Conservation (phyloP, 2,888 invertebrate genomes). For the Synergus japonicus region DNA sequence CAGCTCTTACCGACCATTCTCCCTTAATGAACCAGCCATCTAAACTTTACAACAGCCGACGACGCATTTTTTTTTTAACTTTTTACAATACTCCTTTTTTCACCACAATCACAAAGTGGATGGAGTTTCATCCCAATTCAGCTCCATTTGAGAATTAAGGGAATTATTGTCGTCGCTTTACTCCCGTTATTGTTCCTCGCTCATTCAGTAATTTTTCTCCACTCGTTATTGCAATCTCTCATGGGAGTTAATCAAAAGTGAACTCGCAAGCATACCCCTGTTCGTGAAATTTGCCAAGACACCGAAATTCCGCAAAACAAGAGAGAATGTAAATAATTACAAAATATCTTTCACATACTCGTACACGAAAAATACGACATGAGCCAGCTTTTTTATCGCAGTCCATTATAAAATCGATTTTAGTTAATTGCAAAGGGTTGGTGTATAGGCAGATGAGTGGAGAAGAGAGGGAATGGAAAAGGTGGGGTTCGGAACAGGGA, state of each 20-base stretch:
- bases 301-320: not conserved
- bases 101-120: slow-evolving; percentile 65
- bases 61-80: slow-evolving; percentile 48
- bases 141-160: slow-evolving; percentile 59
- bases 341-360: slow-evolving; percentile 21
- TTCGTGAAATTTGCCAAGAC: not conserved
- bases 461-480: slow-evolving; percentile 54
- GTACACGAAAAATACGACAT: slow-evolving; percentile 46
- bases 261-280: not conserved
- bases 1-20: slow-evolving; percentile 62
- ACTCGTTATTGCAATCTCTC: slow-evolving; percentile 39
- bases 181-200: slow-evolving; percentile 55
- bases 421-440: slow-evolving; percentile 72
- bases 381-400: slow-evolving; percentile 63
- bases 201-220: slow-evolving; percentile 54
- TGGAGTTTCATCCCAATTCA: slow-evolving; percentile 60
- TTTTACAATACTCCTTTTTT: slow-evolving; percentile 55
- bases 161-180: slow-evolving; percentile 65
- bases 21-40: slow-evolving; percentile 69
- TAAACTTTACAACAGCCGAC: slow-evolving; percentile 64
- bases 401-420: slow-evolving; percentile 72
- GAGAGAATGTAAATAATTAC: not conserved
- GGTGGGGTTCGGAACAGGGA: slow-evolving; percentile 63
- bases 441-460: slow-evolving; percentile 57
- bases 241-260: slow-evolving; percentile 17